phyloP scores from a whole-genome alignment of 2,888 invertebrate species.

The Meta bourneti region DNA sequence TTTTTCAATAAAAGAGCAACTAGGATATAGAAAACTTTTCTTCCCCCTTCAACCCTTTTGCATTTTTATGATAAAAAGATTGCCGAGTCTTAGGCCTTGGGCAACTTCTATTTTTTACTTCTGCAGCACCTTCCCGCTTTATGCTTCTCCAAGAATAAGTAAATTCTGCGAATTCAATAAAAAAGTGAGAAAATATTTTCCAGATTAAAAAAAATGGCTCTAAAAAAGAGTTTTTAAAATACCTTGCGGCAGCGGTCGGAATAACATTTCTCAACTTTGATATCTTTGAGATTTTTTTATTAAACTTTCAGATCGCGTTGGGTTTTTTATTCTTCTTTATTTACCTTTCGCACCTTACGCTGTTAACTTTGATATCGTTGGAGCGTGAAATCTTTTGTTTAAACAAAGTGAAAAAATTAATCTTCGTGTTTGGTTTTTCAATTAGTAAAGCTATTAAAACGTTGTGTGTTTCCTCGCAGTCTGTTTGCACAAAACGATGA shows the following conservation, averaged over 20 bases:
- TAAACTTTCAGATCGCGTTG: background rate
- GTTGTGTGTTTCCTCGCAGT: too few relatives aligned
- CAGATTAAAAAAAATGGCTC: background rate
- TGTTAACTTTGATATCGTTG: background rate
- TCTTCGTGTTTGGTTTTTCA: background rate
- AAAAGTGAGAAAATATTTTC: conserved; percentile 10
- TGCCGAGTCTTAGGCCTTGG: background rate
- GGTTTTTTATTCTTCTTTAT: background rate
- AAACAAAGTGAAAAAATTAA: background rate
- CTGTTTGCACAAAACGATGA: too few relatives aligned
- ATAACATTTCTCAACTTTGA: conserved; percentile 9
- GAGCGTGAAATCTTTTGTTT: background rate
- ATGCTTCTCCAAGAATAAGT: background rate
- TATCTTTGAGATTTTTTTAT: background rate
- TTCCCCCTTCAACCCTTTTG: background rate
- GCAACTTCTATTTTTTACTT: background rate
- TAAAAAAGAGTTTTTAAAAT: conserved; percentile 14
- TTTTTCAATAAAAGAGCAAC: background rate
- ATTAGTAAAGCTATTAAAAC: background rate
- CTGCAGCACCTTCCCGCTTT: background rate
- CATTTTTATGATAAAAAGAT: conserved; percentile 23
- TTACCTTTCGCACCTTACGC: background rate
- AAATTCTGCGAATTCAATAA: conserved; percentile 4
- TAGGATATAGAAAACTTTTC: background rate
- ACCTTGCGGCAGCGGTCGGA: conserved; percentile 9